Conservation (phyloP, 2,797 vertebrate genomes). For the Decapterus maruadsi region DNA sequence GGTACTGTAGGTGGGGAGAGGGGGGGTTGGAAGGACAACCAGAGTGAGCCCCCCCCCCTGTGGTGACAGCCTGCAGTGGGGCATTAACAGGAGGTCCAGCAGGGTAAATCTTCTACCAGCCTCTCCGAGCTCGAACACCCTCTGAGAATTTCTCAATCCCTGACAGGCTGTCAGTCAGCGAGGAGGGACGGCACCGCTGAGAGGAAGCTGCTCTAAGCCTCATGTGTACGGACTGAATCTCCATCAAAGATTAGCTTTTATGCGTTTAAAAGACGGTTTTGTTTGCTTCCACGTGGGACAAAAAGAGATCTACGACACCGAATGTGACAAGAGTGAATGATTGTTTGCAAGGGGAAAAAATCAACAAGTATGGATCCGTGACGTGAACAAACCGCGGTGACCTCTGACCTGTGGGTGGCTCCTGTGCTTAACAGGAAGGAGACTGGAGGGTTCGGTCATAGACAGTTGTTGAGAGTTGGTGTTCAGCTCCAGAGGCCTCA, state of each 20-base stretch:
- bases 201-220: background rate
- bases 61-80: slow-evolving; percentile 70
- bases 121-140: slow-evolving; percentile 30
- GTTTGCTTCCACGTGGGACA: background rate
- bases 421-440: slow-evolving; percentile 64
- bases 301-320: background rate
- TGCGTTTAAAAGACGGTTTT: background rate
- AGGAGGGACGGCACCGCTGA: background rate
- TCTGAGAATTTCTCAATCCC: slow-evolving; percentile 50
- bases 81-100: slow-evolving; percentile 75
- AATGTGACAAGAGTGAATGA: background rate
- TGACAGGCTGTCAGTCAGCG: slow-evolving; percentile 43
- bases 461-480: slow-evolving; percentile 17
- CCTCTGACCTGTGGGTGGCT: slow-evolving; percentile 52
- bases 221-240: background rate
- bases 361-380: background rate
- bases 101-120: slow-evolving; percentile 69
- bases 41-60: slow-evolving; percentile 69
- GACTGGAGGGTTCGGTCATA: slow-evolving; percentile 70
- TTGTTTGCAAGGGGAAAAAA: background rate
- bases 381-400: slow-evolving; percentile 18
- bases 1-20: background rate
- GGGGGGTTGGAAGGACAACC: slow-evolving; percentile 51
- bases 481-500: slow-evolving; percentile 42
- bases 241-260: background rate